phyloP scores from a whole-genome alignment of 2,113 vertebrate genomes.

The Phasianus colchicus region DNA sequence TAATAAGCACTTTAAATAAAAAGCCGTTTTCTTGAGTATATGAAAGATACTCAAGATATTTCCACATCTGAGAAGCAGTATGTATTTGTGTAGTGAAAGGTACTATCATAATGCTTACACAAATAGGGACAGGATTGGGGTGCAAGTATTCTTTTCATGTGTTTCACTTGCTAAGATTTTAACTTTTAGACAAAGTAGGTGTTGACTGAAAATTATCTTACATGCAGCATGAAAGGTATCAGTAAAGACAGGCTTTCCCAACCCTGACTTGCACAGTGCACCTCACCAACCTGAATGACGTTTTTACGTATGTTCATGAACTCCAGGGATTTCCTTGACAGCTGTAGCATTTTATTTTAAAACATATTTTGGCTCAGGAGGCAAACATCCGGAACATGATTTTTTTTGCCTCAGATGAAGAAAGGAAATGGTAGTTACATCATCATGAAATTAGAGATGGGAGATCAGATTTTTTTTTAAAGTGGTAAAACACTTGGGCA shows the following conservation, averaged over 20 bases:
- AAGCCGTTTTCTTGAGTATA: neutral
- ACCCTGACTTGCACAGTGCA: neutral
- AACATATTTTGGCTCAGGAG: neutral
- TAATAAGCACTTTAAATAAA: neutral
- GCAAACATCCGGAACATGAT: no score
- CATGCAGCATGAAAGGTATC: neutral
- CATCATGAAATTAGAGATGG: neutral
- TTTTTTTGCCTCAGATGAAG: neutral
- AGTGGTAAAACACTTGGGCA: neutral
- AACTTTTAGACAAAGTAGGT: neutral
- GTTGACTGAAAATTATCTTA: neutral
- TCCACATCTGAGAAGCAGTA: neutral
- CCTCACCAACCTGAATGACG: slow-evolving; percentile 1
- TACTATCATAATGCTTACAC: neutral
- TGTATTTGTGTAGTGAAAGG: neutral
- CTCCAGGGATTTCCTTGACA: neutral
- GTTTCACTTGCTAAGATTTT: slow-evolving; percentile 12
- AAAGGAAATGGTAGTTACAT: neutral
- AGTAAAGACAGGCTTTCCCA: slow-evolving; percentile 31
- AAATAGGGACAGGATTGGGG: neutral
- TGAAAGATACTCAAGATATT: neutral
- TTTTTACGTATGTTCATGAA: neutral
- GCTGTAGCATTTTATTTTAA: neutral
- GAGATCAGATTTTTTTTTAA: neutral
- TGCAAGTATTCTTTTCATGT: neutral